Conservation (phyloP, 2,888 invertebrate genomes). For the Subacronicta megacephala region DNA sequence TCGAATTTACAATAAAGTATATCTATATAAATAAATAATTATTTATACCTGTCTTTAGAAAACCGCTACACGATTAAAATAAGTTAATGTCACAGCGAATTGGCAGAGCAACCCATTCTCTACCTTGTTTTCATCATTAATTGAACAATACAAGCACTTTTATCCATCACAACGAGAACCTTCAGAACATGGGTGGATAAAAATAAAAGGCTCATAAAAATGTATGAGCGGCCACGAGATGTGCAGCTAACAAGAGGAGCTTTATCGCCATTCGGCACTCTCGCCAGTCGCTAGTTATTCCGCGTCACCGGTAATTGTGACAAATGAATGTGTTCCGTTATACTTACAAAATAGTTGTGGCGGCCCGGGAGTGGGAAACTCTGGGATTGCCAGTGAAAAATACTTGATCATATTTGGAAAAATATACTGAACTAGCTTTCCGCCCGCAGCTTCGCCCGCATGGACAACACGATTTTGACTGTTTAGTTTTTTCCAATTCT, state of each 20-base stretch:
- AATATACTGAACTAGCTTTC: too few relatives aligned
- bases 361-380: conserved; percentile 10
- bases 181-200: conserved; percentile 84
- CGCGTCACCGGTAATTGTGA: conserved; percentile 87
- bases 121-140: background rate
- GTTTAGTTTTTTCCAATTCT: too few relatives aligned
- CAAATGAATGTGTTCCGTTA: conserved; percentile 81
- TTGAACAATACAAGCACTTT: conserved; percentile 20
- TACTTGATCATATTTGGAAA: conserved; percentile 15
- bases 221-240: conserved; percentile 82
- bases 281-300: conserved; percentile 79
- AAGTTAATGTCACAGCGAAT: too few relatives aligned
- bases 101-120: too few relatives aligned
- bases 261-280: conserved; percentile 52
- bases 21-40: too few relatives aligned
- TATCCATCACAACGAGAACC: conserved; percentile 34
- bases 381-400: conserved; percentile 6
- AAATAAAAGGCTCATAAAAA: conserved; percentile 85
- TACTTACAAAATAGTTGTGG: conserved; percentile 60
- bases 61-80: too few relatives aligned
- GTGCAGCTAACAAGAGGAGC: conserved; percentile 80
- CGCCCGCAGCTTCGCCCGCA: too few relatives aligned
- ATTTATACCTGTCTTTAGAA: too few relatives aligned
- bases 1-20: too few relatives aligned
- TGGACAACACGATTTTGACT: too few relatives aligned